Conservation (phyloP, 2,888 invertebrate genomes). For the Linnaemya tessellans region DNA sequence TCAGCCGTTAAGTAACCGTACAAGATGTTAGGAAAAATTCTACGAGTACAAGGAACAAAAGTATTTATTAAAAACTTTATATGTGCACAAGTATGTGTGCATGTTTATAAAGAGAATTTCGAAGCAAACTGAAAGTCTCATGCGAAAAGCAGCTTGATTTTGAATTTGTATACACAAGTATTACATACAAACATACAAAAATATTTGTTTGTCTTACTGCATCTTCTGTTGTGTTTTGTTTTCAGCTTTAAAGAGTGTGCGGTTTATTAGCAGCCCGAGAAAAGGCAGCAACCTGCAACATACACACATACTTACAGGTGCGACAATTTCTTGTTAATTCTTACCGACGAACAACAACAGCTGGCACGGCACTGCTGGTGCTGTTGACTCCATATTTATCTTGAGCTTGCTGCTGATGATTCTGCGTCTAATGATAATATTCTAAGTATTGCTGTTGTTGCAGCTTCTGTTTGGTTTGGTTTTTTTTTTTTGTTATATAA, state of each 20-base stretch:
- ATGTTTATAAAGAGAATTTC: conserved; percentile 19
- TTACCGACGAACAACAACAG: conserved; percentile 45
- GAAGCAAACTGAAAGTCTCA: conserved; percentile 53
- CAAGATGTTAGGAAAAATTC: conserved; percentile 38
- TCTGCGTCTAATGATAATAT: conserved; percentile 37
- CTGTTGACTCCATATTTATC: conserved; percentile 31
- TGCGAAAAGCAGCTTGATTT: conserved; percentile 46
- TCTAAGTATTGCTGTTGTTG: conserved; percentile 19
- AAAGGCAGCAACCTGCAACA: conserved; percentile 10
- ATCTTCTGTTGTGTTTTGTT: conserved; percentile 4
- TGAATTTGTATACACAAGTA: conserved; percentile 38
- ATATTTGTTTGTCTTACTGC: conserved; percentile 1
- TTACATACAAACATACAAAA: too few relatives aligned
- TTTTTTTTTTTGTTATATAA: conserved; percentile 8
- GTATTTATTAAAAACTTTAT: conserved; percentile 38
- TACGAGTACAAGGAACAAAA: conserved; percentile 25
- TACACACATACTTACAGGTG: conserved; percentile 56
- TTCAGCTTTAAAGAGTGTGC: conserved; percentile 52
- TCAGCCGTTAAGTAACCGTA: conserved; percentile 69
- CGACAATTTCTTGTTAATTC: conserved; percentile 69
- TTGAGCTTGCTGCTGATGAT: conserved; percentile 13
- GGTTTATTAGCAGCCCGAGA: conserved; percentile 31
- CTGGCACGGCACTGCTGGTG: conserved; percentile 22
- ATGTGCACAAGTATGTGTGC: not conserved
- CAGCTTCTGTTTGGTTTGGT: conserved; percentile 46